phyloP scores from a whole-genome alignment of 2,888 invertebrate genomes.

The Acanthoscelides obtectus region DNA sequence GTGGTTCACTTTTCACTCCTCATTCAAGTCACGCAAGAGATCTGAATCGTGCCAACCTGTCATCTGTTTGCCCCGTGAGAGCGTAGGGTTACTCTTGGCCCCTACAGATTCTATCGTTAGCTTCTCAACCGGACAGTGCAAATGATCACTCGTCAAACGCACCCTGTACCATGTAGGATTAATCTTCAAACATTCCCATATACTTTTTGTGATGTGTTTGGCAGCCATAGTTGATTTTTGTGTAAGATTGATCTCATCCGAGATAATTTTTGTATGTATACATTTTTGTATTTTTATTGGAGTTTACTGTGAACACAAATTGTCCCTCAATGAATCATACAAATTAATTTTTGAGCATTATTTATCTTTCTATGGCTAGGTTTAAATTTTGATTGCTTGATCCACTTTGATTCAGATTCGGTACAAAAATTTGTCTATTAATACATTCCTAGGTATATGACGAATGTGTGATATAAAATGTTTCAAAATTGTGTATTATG shows the following conservation, averaged over 20 bases:
- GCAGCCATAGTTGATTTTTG: constrained; percentile 27
- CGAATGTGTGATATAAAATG: neutral
- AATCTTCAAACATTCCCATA: constrained; percentile 29
- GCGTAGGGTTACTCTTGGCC: too few relatives aligned
- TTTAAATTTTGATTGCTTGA: neutral
- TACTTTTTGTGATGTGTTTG: constrained; percentile 33
- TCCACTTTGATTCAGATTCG: neutral
- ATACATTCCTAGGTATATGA: neutral
- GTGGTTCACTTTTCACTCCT: too few relatives aligned
- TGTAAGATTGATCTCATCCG: constrained; percentile 14
- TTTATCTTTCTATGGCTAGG: neutral
- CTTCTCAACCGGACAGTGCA: too few relatives aligned
- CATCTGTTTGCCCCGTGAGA: too few relatives aligned
- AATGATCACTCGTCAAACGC: too few relatives aligned
- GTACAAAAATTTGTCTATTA: too few relatives aligned
- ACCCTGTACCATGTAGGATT: neutral
- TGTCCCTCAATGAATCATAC: neutral
- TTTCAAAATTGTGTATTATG: neutral
- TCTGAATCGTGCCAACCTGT: too few relatives aligned
- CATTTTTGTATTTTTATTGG: constrained; percentile 12
- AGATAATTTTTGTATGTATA: constrained; percentile 13
- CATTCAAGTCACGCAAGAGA: too few relatives aligned
- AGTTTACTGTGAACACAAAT: neutral
- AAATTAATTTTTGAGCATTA: neutral
- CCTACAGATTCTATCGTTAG: too few relatives aligned